Evolutionary conservation across 2,797 vertebrate species (phyloP), one percentile per base, ranked within the genome.

Genomic region (Psittacula derbiana): DNA sequence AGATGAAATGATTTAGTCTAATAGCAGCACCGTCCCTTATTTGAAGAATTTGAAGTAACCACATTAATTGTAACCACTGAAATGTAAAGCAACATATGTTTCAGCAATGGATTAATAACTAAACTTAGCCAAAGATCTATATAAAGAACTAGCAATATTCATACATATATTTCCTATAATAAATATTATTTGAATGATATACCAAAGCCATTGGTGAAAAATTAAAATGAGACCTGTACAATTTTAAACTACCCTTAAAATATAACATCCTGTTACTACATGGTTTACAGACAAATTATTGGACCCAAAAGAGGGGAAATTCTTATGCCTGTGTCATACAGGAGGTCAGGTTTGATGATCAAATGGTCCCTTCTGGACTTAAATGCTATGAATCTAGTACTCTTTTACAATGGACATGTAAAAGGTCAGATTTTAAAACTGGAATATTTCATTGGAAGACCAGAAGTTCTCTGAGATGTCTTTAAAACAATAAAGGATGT

Each of bases 341-440:
- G 44, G 25, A 88, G 87, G 81, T 93, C 81, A 92, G n/a, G 25
- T 90, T 91, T 88, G 93, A 87, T 75, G 89, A 90, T 86, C 10
- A 0, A 94, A 96, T 79, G 53, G 70, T 92, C 65, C 92, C 65
- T 92, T 91, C 70, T 94, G 93, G 53, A 72, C 65, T 79, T 55
- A 78, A 94, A 87, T 61, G 65, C 69, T 49, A 92, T 94, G 89
- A 95, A 95, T 93, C 88, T 92, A 91, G 46, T 79, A 23, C 30
- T 86, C 78, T 91, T 86, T 89, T 91, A 38, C 49, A 78, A 38
- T 18, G 49, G 57, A 74, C 84, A 86, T 81, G 85, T 53, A 65
- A 95, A 88, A 93, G 86, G 82, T 95, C 93, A 94, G 18, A 93
- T 92, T 96, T 92, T 73, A 43, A 81, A 92, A 57, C 89, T 92